Conservation (phyloP, 2,888 invertebrate genomes). For the Tetranychus truncatus region DNA sequence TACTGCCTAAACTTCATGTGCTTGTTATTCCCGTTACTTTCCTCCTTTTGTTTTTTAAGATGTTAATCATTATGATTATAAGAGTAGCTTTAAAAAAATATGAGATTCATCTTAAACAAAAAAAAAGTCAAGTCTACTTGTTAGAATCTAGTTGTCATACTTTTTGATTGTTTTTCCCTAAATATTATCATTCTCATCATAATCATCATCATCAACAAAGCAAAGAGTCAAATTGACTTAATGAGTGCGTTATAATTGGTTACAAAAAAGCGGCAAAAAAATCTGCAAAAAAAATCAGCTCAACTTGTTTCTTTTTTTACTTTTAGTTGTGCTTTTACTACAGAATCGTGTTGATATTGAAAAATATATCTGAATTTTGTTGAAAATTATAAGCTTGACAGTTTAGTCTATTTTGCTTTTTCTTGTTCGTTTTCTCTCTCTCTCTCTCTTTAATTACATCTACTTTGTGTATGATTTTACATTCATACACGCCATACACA, state of each 20-base stretch:
- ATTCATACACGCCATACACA: neutral
- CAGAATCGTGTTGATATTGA: too few species aligned
- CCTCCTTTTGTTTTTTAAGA: neutral
- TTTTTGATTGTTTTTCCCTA: neutral
- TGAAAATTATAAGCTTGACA: too few species aligned
- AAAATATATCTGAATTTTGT: too few species aligned
- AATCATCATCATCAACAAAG: neutral
- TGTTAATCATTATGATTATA: neutral
- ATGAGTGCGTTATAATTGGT: neutral
- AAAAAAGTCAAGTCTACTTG: neutral
- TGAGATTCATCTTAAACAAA: neutral
- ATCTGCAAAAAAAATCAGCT: too few species aligned
- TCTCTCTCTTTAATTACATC: neutral
- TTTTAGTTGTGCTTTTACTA: neutral
- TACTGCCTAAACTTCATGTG: neutral
- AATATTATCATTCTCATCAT: neutral
- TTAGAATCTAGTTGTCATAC: neutral
- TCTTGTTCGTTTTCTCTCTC: neutral
- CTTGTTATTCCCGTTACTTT: neutral
- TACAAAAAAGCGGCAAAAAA: neutral
- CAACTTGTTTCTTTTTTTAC: neutral
- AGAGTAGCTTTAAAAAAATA: neutral
- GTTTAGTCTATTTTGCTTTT: neutral
- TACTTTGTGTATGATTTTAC: neutral
- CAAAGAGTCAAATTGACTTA: neutral